phyloP scores from a whole-genome alignment of 2,888 invertebrate species.

The Mongoloraphidia duomilia region DNA sequence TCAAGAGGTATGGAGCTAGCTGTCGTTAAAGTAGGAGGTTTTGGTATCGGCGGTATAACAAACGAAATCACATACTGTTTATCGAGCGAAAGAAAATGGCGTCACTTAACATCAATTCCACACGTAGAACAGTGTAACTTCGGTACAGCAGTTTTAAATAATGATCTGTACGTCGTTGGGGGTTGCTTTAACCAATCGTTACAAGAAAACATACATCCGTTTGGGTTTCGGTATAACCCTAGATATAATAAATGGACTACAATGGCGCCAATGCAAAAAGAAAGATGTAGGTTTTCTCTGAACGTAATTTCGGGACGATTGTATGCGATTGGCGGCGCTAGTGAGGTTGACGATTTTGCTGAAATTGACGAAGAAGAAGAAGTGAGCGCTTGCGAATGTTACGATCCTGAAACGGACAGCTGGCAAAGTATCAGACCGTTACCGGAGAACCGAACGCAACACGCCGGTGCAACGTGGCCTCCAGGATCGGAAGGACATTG shows the following conservation, averaged over 20 bases:
- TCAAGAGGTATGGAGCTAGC: constrained; percentile 53
- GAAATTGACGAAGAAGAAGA: constrained; percentile 28
- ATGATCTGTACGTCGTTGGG: constrained; percentile 53
- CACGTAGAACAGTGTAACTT: constrained; percentile 62
- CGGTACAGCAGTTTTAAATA: constrained; percentile 51
- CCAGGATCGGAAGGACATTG: constrained; percentile 27
- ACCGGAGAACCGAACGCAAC: constrained; percentile 41
- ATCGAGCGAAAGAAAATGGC: constrained; percentile 42
- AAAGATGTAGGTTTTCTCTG: constrained; percentile 50
- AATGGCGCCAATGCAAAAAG: constrained; percentile 49
- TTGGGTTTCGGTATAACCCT: constrained; percentile 52
- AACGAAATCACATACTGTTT: constrained; percentile 54
- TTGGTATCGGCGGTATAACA: constrained; percentile 47
- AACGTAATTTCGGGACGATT: constrained; percentile 39
- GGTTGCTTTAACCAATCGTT: constrained; percentile 55
- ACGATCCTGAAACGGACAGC: constrained; percentile 38
- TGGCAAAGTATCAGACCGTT: constrained; percentile 44
- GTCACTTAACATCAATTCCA: constrained; percentile 50
- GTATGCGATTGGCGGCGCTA: constrained; percentile 50
- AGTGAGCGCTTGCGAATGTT: constrained; percentile 39
- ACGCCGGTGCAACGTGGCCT: constrained; percentile 36
- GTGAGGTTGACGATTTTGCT: constrained; percentile 36
- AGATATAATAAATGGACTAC: constrained; percentile 48
- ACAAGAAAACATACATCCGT: constrained; percentile 56
- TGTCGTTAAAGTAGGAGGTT: constrained; percentile 54